These are phyloP conservation scores for Torymus auratus DNA, from an alignment of 2,888 invertebrate genomes.

Conservation along the genomic window DNA sequence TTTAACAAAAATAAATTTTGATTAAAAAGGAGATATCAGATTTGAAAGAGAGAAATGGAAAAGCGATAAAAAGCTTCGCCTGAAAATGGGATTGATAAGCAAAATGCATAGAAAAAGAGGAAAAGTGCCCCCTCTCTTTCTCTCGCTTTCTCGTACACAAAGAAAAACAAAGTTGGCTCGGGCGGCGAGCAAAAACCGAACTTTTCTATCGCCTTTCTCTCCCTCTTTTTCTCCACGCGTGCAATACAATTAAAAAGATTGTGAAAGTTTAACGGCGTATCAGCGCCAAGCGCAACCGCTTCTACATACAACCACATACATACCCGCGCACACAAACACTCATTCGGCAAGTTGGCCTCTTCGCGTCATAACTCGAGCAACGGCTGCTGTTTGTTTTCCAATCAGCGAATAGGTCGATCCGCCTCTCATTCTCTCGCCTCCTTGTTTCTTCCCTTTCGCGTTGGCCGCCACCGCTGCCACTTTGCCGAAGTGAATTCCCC, in stretches of 20 bases:
- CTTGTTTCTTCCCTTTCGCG: too few relatives aligned
- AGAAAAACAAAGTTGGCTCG: constrained; percentile 32
- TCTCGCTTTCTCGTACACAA: not conserved
- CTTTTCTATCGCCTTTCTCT: constrained; percentile 71
- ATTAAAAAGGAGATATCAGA: too few relatives aligned
- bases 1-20: too few relatives aligned
- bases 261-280: constrained; percentile 65
- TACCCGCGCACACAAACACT: constrained; percentile 28
- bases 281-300: constrained; percentile 52
- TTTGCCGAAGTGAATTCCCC: constrained; percentile 56
- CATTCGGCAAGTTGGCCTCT: constrained; percentile 59
- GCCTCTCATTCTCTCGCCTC: constrained; percentile 24
- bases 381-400: constrained; percentile 69
- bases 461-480: constrained; percentile 5
- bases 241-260: constrained; percentile 75
- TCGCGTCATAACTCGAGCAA: constrained; percentile 61
- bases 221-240: constrained; percentile 38
- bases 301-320: constrained; percentile 7
- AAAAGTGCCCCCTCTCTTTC: not conserved
- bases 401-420: constrained; percentile 66
- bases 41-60: too few relatives aligned
- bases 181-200: constrained; percentile 57
- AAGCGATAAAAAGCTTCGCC: too few relatives aligned
- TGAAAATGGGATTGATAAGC: constrained; percentile 50
- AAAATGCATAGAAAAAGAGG: constrained; percentile 52